Evolutionary conservation across 2,797 vertebrate species (phyloP), one percentile per base, ranked within the genome.

Genomic region (Astyanax mexicanus): DNA sequence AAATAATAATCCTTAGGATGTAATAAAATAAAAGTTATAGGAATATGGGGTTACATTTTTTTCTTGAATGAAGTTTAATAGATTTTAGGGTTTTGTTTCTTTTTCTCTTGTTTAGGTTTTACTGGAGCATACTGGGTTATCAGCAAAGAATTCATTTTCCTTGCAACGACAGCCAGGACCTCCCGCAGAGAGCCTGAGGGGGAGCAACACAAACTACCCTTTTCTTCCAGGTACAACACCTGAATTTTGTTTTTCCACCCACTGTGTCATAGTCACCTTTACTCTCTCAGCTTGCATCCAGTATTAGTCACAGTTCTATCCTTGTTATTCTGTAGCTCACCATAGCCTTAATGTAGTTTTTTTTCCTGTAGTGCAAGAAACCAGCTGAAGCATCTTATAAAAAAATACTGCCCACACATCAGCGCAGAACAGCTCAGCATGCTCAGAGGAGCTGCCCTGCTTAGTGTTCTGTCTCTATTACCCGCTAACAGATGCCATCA

Each of bases 171-270:
- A 95, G 3, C 96, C 96, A 0, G 96, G 94, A 1, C 95, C 94
- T 15, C 91, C 87, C 0, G 90, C 94, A 45, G 95, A 97, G 83
- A 95, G 95, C 55, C 89, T 97, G 1, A 85, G 94, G 84, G 96
- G 96, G 76, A 96, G 95, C 80, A 95, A 94, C 81, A 97, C 95
- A 25, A 97, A 96, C 84, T 98, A 95, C 74, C 96, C 96, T 2
- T 97, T 97, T 82, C 92, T 93, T 82, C 96, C 96, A 19, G 96
- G 96, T 96, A 80, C 72, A 82, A 69, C 32, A 6, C 0, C 66
- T 54, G 21, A 25, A 25, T 23, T 7, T 23, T 7, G n/a, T 21
- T 23, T 3, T 11, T 0, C 1, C 1, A 23, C 13, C 19, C 19
- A n/a, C 19, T 3, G 19, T 52, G 23, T 54, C 52, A 52, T 52